Conservation (phyloP, 2,797 vertebrate genomes). For the Hapalemur alaotrensis region DNA sequence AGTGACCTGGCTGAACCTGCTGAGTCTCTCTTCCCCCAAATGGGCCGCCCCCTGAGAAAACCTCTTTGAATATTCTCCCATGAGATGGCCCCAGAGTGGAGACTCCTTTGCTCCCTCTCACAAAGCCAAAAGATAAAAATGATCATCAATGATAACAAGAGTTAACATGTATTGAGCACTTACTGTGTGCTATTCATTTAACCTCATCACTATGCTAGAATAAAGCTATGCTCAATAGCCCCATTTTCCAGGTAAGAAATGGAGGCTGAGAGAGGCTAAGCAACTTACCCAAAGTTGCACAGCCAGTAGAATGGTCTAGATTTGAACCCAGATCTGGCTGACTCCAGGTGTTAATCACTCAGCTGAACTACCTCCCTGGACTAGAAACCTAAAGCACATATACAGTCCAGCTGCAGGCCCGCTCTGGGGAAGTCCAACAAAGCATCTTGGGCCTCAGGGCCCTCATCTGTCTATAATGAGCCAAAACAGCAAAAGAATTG, state of each 20-base stretch:
- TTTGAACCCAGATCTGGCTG: not conserved
- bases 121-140: not conserved
- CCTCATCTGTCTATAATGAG: not conserved
- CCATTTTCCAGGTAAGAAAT: not conserved
- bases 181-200: not conserved
- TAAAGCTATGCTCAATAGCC: not conserved
- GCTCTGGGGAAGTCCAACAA: not conserved
- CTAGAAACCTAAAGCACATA: not conserved
- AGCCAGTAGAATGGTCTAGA: not conserved
- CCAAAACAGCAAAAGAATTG: not conserved
- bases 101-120: not conserved
- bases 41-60: not conserved
- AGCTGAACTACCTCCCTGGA: not conserved
- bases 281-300: not conserved
- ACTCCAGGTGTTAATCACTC: not conserved
- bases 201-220: accelerated
- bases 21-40: not conserved
- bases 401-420: not conserved
- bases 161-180: too few relatives aligned
- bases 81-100: not conserved
- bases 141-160: not conserved
- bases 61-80: not conserved
- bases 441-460: not conserved
- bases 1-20: not conserved
- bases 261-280: not conserved